Evolutionary conservation across 2,113 vertebrate species (phyloP).

Genomic region (Equus przewalskii): DNA sequence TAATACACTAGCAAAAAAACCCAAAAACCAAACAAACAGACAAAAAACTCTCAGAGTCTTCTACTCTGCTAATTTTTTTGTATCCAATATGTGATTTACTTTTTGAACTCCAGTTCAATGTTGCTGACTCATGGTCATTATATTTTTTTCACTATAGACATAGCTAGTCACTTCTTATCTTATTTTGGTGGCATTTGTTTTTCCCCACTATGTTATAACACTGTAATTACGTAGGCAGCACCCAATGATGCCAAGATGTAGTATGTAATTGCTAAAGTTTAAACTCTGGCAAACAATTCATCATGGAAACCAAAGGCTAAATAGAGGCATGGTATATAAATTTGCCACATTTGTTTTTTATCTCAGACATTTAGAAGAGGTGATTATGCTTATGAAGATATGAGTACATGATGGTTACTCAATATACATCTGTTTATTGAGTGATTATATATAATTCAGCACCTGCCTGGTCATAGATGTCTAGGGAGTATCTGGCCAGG

Average conservation of each 20-base stretch:
- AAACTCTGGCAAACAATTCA: constrained; percentile 38
- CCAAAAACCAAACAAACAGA: neutral
- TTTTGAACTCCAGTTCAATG: neutral
- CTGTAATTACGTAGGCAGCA: neutral
- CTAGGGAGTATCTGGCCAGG: neutral
- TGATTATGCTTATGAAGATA: neutral
- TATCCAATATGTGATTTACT: neutral
- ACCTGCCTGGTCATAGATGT: neutral
- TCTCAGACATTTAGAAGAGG: constrained; percentile 37
- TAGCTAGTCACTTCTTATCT: constrained; percentile 5
- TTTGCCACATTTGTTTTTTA: constrained; percentile 9
- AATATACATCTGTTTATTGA: neutral
- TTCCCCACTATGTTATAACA: neutral
- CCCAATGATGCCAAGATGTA: neutral
- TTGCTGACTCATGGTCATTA: neutral
- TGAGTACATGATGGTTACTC: neutral
- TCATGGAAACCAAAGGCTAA: neutral
- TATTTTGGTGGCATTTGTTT: constrained; percentile 40
- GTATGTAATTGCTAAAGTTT: constrained; percentile 33
- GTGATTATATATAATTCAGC: neutral
- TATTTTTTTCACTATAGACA: constrained; percentile 12
- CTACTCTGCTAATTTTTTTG: constrained; percentile 26
- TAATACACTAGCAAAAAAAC: constrained; percentile 32
- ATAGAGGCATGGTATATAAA: neutral
- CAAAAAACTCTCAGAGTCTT: neutral